Evolutionary conservation across 2,113 vertebrate species (phyloP), one percentile per base, ranked within the genome.

Genomic region (Acrocephalus arundinaceus): DNA sequence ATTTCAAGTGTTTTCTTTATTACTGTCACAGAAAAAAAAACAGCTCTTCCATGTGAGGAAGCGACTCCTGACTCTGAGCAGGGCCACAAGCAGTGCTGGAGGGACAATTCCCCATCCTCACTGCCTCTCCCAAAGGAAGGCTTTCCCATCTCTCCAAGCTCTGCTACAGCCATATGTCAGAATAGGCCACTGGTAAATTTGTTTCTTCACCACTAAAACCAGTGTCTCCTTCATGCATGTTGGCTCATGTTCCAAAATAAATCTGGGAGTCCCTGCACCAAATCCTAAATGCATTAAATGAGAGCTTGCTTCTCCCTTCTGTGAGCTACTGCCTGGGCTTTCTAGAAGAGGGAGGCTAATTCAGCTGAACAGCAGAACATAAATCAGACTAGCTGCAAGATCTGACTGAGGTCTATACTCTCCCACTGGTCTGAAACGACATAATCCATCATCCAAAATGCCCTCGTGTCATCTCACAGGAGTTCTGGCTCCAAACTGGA

Each of bases 401-500:
- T 65, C 61, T 66, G 52, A 95, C 90, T 91, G 43, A 20, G 51
- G 70, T 89, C 93, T 84, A 15, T 78, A 57, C 41, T 78, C 80
- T 93, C 90, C 80, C 90, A 92, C 89, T 87, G 76, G 61, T 90
- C 58, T 81, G 86, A 93, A 95, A 93, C 4, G 49, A 89, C 35
- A 90, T 31, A 81, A 95, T 94, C 78, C 89, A 94, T 96, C 92
- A 96, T 90, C 66, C 83, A 39, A 93, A 94, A 85, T 82, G 80
- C 85, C 77, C 88, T 94, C 45, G 4, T 82, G 88, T 87, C 89
- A 90, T 82, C 49, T 94, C 49, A 58, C 73, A 87, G 73, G 90
- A 94, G 57, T 90, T 74, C 70, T 89, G 83, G 54, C 92, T 94
- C 83, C 18, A 1, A 86, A 78, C 33, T 39, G 58, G 41, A 85